phyloP scores from a whole-genome alignment of 2,888 invertebrate species.

The Stenodera caucasica region DNA sequence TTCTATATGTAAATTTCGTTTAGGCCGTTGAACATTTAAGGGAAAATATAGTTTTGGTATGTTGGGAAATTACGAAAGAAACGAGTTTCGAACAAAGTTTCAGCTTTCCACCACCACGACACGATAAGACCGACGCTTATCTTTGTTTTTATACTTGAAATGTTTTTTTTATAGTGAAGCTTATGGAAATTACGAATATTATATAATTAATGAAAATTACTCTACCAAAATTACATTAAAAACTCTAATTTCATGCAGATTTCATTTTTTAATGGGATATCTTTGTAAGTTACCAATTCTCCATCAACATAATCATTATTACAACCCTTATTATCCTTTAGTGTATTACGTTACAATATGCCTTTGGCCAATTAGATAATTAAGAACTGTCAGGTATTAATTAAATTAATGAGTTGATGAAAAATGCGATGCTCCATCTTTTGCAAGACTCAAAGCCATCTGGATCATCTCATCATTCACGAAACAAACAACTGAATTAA shows the following conservation, averaged over 20 bases:
- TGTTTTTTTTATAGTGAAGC: slow-evolving; percentile 11
- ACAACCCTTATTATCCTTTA: background rate
- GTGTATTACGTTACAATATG: slow-evolving; percentile 6
- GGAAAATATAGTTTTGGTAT: slow-evolving; percentile 44
- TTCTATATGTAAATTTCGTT: slow-evolving; percentile 40
- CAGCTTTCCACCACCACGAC: slow-evolving; percentile 21
- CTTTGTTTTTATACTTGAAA: slow-evolving; percentile 21
- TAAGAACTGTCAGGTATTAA: slow-evolving; percentile 9
- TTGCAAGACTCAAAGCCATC: background rate
- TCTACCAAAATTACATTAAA: slow-evolving; percentile 20
- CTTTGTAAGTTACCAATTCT: slow-evolving; percentile 2
- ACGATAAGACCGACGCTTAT: slow-evolving; percentile 27
- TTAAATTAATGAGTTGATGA: slow-evolving; percentile 9
- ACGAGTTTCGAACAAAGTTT: slow-evolving; percentile 45
- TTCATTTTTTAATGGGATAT: slow-evolving; percentile 19
- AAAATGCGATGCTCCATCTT: background rate
- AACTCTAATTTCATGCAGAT: slow-evolving; percentile 24
- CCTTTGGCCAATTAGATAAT: slow-evolving; percentile 12
- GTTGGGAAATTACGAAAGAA: slow-evolving; percentile 45
- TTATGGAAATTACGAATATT: slow-evolving; percentile 21
- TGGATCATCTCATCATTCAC: too few relatives aligned
- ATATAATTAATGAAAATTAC: slow-evolving; percentile 26
- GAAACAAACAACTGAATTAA: too few relatives aligned
- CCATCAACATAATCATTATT: slow-evolving; percentile 7
- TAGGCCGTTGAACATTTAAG: slow-evolving; percentile 40